Conservation (phyloP, 2,113 vertebrate genomes). For the Meles meles region DNA sequence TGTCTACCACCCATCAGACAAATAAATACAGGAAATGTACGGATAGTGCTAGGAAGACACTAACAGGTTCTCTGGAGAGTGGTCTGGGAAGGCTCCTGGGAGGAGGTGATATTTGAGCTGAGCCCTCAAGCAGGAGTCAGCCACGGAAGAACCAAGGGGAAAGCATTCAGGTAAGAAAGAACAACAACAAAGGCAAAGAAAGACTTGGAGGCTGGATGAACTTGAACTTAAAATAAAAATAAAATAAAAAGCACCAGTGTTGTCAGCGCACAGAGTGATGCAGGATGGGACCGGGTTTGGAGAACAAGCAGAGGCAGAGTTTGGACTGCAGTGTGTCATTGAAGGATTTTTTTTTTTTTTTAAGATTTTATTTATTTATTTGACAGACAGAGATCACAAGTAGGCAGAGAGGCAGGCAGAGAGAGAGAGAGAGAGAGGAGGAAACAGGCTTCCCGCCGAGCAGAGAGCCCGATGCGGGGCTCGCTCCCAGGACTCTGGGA, state of each 20-base stretch:
- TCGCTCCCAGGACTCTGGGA: too few species aligned
- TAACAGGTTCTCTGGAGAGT: background rate
- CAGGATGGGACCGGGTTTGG: background rate
- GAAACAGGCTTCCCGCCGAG: too few species aligned
- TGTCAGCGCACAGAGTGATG: background rate
- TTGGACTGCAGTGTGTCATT: background rate
- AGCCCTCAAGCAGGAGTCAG: background rate
- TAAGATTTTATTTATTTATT: too few species aligned
- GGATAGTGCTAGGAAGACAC: background rate
- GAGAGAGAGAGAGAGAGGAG: too few species aligned
- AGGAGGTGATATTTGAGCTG: background rate
- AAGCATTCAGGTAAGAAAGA: background rate
- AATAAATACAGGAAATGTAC: slow-evolving; percentile 21
- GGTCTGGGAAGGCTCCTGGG: background rate
- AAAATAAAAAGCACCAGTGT: background rate
- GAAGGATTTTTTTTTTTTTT: background rate
- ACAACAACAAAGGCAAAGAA: background rate
- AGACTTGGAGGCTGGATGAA: background rate
- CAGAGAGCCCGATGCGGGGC: too few species aligned
- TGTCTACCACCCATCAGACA: background rate
- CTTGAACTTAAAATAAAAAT: background rate
- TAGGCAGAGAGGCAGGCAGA: too few species aligned
- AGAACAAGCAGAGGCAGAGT: background rate
- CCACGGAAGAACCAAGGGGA: background rate
- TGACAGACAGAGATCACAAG: too few species aligned